Base-by-base conservation (phyloP, 2,888 invertebrate genomes). In the Hypomecis punctinalis region DNA sequence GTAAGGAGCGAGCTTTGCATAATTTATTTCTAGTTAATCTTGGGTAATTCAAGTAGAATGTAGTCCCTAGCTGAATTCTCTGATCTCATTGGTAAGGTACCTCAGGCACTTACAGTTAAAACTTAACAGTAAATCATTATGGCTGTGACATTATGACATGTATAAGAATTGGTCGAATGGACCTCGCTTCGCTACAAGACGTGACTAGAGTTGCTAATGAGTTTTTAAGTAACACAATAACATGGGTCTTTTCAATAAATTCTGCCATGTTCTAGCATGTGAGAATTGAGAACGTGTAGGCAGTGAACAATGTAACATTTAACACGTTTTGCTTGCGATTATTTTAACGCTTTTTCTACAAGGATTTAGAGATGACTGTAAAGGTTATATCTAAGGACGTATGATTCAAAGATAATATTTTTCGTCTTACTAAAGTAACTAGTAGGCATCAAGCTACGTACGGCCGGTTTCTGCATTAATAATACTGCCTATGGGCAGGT, bases 151-250 rank as follows among this genome's bases (percentile, higher is more conserved):
- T 81, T 86, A 85, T 85, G 85, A 87, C 84, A 84, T 76, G 81
- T 79, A 78, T 79, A 85, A 79, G 83, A 86, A 86, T 85, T 80
- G 79, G 70, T 72, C 78, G 80, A 78, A 82, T 81, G 86, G 86
- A 84, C 84, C 85, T 86, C 82, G 89, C 85, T 81, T 84, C 76
- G 82, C 80, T 75, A 72, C 65, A 70, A 75, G 75, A 90, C 91
- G 91, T 90, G 91, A 90, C 84, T 80, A 67, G 89, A 70, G 66
- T 88, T 72, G 67, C 61, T 79, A 83, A 86, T 80, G 74, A 73
- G 74, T 77, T 80, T 78, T 75, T 72, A 79, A 77, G 76, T 76
- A 76, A 71, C 74, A 76, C 73, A 73, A 76, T 73, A 67, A 66
- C 64, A 60, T 62, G 40, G 40, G 77, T 71, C 77, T 79, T 77